Conservation (phyloP, 2,888 invertebrate genomes). For the Penaeus monodon region DNA sequence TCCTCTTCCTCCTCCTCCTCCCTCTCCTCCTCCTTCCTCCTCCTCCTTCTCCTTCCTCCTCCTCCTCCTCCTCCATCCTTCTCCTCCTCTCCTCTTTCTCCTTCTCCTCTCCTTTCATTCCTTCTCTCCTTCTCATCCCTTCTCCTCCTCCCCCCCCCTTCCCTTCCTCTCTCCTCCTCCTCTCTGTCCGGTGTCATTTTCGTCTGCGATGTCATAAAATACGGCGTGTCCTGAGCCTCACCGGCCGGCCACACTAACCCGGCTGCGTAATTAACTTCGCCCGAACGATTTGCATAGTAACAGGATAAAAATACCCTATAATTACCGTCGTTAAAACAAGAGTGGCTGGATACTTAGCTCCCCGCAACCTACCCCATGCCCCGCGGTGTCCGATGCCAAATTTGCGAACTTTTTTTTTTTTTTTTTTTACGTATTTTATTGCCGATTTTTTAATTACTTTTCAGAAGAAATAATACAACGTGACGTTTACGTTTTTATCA, state of each 20-base stretch:
- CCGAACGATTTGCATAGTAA: slow-evolving; percentile 57
- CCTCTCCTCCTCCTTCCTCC: no score
- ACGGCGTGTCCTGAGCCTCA: slow-evolving; percentile 22
- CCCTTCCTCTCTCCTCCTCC: no score
- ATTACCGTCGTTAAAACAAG: slow-evolving; percentile 59
- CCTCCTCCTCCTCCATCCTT: no score
- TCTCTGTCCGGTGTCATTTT: slow-evolving; percentile 11
- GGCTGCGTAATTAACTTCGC: slow-evolving; percentile 45
- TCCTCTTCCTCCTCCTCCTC: no score
- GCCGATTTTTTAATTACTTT: no score
- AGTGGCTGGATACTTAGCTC: slow-evolving; percentile 51
- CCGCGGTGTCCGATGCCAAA: slow-evolving; percentile 8
- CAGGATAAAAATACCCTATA: slow-evolving; percentile 57
- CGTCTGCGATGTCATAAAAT: slow-evolving; percentile 34
- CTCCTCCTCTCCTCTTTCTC: no score
- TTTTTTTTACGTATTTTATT: background rate
- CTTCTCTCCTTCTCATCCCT: no score
- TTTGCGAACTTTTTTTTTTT: background rate
- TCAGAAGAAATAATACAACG: no score
- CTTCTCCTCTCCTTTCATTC: no score
- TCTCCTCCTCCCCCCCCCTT: no score
- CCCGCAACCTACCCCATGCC: slow-evolving; percentile 32
- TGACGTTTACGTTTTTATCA: no score
- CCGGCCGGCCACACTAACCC: slow-evolving; percentile 20
- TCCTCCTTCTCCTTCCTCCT: no score